A percentile compares a stretch with the other conserved stretches of the same genome.
phyloP scores from a whole-genome alignment of 2,113 vertebrate genomes.

The Uria lomvia region DNA sequence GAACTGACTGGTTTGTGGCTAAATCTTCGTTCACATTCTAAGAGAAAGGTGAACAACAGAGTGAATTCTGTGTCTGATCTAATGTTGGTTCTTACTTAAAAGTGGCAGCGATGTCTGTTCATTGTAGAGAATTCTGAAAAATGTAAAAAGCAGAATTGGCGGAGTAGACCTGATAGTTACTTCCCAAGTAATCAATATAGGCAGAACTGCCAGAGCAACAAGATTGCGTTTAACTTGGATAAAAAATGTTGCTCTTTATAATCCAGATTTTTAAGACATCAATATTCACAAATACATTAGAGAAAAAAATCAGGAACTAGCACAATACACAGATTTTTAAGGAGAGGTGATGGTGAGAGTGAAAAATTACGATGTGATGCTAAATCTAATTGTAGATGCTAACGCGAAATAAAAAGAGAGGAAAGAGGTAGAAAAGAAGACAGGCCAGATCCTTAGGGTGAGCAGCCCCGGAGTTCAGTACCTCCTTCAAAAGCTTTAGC shows the following conservation, averaged over 20 bases:
- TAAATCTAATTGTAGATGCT: neutral
- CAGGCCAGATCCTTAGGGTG: neutral
- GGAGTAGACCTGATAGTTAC: neutral
- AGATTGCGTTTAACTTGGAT: neutral
- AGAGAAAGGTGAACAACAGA: neutral
- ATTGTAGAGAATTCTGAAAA: neutral
- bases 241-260: neutral
- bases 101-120: neutral
- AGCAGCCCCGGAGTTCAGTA: neutral
- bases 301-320: neutral
- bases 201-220: neutral
- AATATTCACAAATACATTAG: neutral
- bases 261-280: neutral
- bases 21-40: neutral
- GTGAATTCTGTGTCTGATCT: neutral
- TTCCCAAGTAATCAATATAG: neutral
- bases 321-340: neutral
- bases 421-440: neutral
- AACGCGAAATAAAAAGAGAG: neutral
- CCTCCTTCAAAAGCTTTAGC: neutral
- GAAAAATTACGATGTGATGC: fast-evolving
- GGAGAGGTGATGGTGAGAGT: neutral
- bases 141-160: neutral
- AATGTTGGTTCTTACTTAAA: neutral
- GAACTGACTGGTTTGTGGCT: neutral